Percentiles rank a stretch among this genome's conserved stretches.
Evolutionary conservation across 2,888 invertebrate species (phyloP).

Genomic region (Congeria kusceri): DNA sequence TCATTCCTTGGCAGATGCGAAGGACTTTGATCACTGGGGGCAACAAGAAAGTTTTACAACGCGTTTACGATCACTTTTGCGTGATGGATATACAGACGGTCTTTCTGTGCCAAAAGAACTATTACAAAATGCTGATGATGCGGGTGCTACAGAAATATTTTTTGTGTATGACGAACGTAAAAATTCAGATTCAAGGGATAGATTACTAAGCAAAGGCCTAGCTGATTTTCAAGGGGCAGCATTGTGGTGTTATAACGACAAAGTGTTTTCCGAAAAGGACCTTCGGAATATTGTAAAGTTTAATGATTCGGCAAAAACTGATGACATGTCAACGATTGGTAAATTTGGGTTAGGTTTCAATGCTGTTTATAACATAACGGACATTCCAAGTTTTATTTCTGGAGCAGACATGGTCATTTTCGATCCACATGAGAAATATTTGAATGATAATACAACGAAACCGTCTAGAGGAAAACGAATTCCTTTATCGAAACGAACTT

Average conservation of each 20-base stretch:
- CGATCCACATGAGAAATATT: constrained; percentile 81
- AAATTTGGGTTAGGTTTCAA: constrained; percentile 83
- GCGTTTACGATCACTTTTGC: constrained; percentile 68
- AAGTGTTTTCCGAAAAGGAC: constrained; percentile 80
- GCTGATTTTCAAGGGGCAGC: constrained; percentile 81
- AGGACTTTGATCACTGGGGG: constrained; percentile 68
- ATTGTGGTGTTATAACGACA: constrained; percentile 83
- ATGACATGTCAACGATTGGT: constrained; percentile 79
- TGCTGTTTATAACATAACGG: constrained; percentile 83
- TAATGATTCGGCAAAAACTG: constrained; percentile 80
- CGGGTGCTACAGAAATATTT: constrained; percentile 70
- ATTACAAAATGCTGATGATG: constrained; percentile 81
- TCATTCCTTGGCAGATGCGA: constrained; percentile 66
- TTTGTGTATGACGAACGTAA: constrained; percentile 79
- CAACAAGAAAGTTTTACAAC: constrained; percentile 77
- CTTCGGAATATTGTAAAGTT: constrained; percentile 82
- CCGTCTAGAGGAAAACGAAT: constrained; percentile 23
- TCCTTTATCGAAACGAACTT: constrained; percentile 37
- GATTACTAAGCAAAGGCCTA: constrained; percentile 78
- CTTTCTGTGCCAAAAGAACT: constrained; percentile 79
- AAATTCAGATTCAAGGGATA: constrained; percentile 65
- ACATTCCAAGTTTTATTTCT: constrained; percentile 83
- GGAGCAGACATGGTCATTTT: constrained; percentile 80
- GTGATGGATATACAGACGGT: constrained; percentile 78
- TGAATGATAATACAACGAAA: constrained; percentile 66